A percentile compares a stretch with the other conserved stretches of the same genome.
Conservation (phyloP, 2,888 invertebrate species). For the Conops quadrifasciatus region DNA sequence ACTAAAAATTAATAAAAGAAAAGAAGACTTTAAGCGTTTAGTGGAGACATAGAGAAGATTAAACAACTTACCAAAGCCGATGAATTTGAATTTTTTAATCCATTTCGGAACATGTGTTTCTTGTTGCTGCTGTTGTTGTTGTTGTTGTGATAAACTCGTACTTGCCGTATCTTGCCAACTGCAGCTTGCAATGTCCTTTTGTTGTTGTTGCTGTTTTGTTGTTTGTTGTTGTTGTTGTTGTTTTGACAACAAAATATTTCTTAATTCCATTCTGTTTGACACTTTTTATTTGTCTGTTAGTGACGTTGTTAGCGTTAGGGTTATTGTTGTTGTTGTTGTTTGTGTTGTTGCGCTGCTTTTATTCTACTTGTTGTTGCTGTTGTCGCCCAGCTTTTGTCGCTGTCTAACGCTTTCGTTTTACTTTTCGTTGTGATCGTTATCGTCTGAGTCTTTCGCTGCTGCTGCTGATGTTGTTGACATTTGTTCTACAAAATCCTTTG, state of each 20-base stretch:
- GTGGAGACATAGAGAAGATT: not conserved
- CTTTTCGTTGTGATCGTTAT: too few relatives aligned
- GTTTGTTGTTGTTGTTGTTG: conserved; percentile 28
- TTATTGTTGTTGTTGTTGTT: conserved; percentile 35
- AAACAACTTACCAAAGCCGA: conserved; percentile 53
- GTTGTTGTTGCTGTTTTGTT: conserved; percentile 37
- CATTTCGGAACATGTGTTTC: conserved; percentile 45
- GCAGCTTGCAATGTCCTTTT: not conserved
- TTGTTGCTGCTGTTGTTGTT: conserved; percentile 35
- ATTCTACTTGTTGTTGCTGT: too few relatives aligned
- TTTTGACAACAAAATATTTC: conserved; percentile 35
- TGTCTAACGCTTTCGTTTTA: too few relatives aligned
- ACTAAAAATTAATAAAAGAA: too few relatives aligned
- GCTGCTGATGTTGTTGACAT: conserved; percentile 41
- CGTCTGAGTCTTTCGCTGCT: too few relatives aligned
- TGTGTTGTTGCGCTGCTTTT: too few relatives aligned
- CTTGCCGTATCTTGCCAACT: conserved; percentile 10
- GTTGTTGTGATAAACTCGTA: conserved; percentile 32
- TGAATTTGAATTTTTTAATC: conserved; percentile 56
- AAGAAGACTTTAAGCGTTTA: not conserved
- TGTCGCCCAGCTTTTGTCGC: too few relatives aligned
- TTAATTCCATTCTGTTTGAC: conserved; percentile 43
- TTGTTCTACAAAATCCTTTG: conserved; percentile 36
- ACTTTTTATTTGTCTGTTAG: conserved; percentile 40
- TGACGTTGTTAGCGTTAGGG: conserved; percentile 38